Percentiles rank a stretch among this genome's conserved stretches.
Conservation (phyloP, 2,797 vertebrate genomes). For the Pangasius krempfi region DNA sequence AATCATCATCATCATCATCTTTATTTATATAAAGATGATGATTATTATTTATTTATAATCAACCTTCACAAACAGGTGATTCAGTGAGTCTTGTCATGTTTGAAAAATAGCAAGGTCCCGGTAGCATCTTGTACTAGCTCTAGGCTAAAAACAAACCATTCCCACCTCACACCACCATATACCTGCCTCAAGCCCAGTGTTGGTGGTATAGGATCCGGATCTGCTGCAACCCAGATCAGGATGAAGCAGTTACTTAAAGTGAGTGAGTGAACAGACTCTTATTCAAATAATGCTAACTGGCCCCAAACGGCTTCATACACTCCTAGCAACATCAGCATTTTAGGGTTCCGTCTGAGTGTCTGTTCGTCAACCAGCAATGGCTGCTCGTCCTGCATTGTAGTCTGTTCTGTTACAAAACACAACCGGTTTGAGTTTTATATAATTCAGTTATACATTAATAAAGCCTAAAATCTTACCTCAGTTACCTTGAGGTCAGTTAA, state of each 20-base stretch:
- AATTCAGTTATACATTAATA: neutral
- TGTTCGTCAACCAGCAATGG: neutral
- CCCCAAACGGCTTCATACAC: neutral
- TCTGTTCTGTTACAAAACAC: neutral
- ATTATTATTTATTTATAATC: neutral
- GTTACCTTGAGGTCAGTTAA: conserved; percentile 31
- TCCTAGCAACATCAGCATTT: neutral
- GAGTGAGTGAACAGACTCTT: neutral
- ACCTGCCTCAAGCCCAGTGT: neutral
- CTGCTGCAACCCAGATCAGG: neutral
- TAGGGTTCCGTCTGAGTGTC: neutral
- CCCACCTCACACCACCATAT: neutral
- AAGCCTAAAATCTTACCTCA: conserved; percentile 7
- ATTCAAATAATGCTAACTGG: neutral
- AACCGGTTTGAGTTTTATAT: neutral
- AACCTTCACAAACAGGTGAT: neutral
- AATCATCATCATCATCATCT: neutral
- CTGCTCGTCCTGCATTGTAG: neutral
- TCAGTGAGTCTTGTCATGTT: neutral
- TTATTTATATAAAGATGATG: neutral
- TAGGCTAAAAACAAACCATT: neutral
- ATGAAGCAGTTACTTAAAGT: neutral
- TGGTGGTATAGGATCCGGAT: neutral
- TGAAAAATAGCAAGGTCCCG: neutral
- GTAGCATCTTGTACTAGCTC: neutral